Base-by-base conservation (phyloP, 2,113 vertebrate genomes). In the Prionailurus viverrinus region DNA sequence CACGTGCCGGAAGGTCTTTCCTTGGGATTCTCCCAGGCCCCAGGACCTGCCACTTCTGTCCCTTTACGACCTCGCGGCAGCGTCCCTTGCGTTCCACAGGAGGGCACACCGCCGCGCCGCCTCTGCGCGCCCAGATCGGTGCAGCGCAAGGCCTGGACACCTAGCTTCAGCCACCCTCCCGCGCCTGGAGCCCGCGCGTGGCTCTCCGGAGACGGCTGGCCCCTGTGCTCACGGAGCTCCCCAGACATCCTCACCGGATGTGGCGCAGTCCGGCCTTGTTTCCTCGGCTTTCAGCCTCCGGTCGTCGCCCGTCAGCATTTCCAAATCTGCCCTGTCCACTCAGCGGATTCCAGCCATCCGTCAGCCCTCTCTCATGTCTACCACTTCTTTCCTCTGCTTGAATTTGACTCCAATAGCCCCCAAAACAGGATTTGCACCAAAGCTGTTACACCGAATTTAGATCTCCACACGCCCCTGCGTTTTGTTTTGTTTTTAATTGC, bases 361-460 rank as follows among this genome's bases (percentile, higher is more conserved):
- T 76, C 36, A 48, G 85, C 94, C 96, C 85, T 63, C 90, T 91
- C 73, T 76, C 83, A 61, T 83, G 71, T 89, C 96, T 96, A 93
- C 95, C 89, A 97, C 91, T 95, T 94, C 79, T 96, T 89, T 83
- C 76, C 91, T 95, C 48, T 53, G 92, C 96, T 97, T 81, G 81
- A 95, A 95, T 95, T 97, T 97, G 92, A 97, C 95, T 98, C 89
- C 91, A 58, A 51, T 88, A 97, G 92, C 93, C 95, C 95, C 90
- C 79, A 39, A 90, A 97, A 97, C 85, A 89, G 96, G 36, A 88
- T 91, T 93, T 82, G 82, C 85, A 96, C 93, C 85, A 96, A 97
- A 95, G 45, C 97, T 76, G 97, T 94, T 80, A 79, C 82, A 94
- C 97, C 96, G 96, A 94, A 98, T 98, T 97, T 98, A 97, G 97